Conservation (phyloP, 2,797 vertebrate species). For the Sebastolobus alascanus region DNA sequence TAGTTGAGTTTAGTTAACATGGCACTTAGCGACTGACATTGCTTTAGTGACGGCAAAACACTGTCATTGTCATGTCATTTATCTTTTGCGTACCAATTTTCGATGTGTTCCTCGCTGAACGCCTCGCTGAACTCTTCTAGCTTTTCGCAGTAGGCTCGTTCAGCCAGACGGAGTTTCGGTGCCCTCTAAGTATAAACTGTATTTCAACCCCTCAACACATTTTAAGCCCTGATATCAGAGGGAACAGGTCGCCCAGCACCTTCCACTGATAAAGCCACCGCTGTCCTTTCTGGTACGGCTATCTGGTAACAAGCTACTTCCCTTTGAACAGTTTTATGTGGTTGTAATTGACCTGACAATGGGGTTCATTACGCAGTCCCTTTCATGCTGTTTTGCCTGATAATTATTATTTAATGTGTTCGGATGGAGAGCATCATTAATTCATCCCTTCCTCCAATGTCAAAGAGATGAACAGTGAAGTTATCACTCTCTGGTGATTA, state of each 20-base stretch:
- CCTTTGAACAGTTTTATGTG: conserved; percentile 82
- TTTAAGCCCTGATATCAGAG: conserved; percentile 45
- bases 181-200: conserved; percentile 56
- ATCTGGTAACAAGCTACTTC: conserved; percentile 76
- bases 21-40: conserved; percentile 79
- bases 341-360: conserved; percentile 85
- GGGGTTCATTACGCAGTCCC: conserved; percentile 84
- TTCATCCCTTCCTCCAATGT: conserved; percentile 87
- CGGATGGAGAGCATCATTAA: conserved; percentile 87
- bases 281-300: conserved; percentile 72
- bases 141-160: conserved; percentile 41
- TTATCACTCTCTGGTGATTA: conserved; percentile 85
- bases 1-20: conserved; percentile 79
- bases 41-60: conserved; percentile 74
- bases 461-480: conserved; percentile 87
- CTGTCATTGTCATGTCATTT: conserved; percentile 78
- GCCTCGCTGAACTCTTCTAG: conserved; percentile 48
- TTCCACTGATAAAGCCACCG: conserved; percentile 66
- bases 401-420: conserved; percentile 88
- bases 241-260: conserved; percentile 39
- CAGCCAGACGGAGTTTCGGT: conserved; percentile 41
- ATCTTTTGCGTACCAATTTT: conserved; percentile 74
- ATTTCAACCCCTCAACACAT: conserved; percentile 32
- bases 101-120: conserved; percentile 55
- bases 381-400: conserved; percentile 87